A percentile compares a stretch with the other conserved stretches of the same genome.
phyloP scores from a whole-genome alignment of 1,140 invertebrate genomes.

The Plectrocnemia conspersa region DNA sequence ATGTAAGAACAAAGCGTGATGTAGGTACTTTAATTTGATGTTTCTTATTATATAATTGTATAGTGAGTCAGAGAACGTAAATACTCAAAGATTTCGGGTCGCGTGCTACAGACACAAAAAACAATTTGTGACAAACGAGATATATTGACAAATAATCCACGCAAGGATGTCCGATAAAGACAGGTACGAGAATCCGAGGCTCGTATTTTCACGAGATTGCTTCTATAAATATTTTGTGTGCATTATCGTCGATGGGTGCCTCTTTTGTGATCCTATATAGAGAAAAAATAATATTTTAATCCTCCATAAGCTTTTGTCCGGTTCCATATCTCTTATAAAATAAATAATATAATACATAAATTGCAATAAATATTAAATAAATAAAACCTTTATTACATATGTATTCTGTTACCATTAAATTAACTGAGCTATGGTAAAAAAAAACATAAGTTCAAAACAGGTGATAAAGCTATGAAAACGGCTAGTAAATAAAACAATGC shows the following conservation, averaged over 20 bases:
- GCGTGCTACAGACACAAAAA: slow-evolving; percentile 20
- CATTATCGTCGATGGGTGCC: background rate
- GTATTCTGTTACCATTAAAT: no score
- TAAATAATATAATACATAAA: no score
- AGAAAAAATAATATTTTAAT: no score
- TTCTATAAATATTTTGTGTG: background rate
- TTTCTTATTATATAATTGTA: no score
- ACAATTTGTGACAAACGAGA: slow-evolving; percentile 16
- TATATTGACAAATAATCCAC: slow-evolving; percentile 25
- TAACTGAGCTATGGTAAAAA: no score
- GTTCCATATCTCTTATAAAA: background rate
- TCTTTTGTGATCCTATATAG: background rate
- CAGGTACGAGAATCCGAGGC: slow-evolving; percentile 11
- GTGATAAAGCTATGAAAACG: no score
- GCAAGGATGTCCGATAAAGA: slow-evolving; percentile 17
- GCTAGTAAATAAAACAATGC: no score
- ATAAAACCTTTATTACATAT: no score
- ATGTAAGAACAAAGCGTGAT: no score
- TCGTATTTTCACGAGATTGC: slow-evolving; percentile 13
- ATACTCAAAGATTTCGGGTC: slow-evolving; percentile 16
- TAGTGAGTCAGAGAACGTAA: background rate
- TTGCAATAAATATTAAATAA: no score
- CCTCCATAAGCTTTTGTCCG: slow-evolving; percentile 1
- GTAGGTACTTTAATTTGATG: no score
- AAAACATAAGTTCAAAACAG: no score